Percentiles rank a stretch among this genome's conserved stretches.
These are phyloP conservation scores for Drosophila sp. DNA, from an alignment of 1,140 invertebrate species.

Conservation along the genomic window DNA sequence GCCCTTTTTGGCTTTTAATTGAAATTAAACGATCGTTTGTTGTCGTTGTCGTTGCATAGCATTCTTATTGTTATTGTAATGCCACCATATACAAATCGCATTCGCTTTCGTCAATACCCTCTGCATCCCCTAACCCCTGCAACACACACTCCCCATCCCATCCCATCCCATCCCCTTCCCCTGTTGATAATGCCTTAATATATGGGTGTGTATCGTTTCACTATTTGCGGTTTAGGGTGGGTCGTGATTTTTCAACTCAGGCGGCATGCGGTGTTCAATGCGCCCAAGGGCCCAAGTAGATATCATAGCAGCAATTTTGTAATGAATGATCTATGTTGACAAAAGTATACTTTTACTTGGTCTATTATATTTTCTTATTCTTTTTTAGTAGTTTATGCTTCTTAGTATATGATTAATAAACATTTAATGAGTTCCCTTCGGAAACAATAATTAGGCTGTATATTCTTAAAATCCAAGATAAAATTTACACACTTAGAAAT, in stretches of 20 bases:
- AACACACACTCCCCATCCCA: constrained; percentile 23
- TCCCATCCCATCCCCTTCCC: not conserved
- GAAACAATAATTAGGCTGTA: no score
- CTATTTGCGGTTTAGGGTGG: constrained; percentile 84
- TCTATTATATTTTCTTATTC: no score
- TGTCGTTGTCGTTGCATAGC: constrained; percentile 40
- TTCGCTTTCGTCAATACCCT: constrained; percentile 62
- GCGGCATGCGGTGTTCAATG: constrained; percentile 6
- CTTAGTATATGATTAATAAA: no score
- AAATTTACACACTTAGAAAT: no score
- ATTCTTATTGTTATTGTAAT: constrained; percentile 67
- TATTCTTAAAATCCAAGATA: no score
- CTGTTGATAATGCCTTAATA: constrained; percentile 81
- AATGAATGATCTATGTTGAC: no score
- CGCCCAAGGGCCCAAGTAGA: no score
- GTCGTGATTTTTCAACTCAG: constrained; percentile 73
- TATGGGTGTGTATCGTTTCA: constrained; percentile 78
- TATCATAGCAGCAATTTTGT: no score
- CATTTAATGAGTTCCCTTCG: no score
- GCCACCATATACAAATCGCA: constrained; percentile 83
- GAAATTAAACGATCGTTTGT: constrained; percentile 85
- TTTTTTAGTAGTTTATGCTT: no score
- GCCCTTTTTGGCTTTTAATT: constrained; percentile 83
- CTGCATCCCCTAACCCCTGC: constrained; percentile 20
- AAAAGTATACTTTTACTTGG: no score